These are phyloP conservation scores for Rallus crepitans DNA, from an alignment of 2,797 vertebrate species.

Conservation along the genomic window DNA sequence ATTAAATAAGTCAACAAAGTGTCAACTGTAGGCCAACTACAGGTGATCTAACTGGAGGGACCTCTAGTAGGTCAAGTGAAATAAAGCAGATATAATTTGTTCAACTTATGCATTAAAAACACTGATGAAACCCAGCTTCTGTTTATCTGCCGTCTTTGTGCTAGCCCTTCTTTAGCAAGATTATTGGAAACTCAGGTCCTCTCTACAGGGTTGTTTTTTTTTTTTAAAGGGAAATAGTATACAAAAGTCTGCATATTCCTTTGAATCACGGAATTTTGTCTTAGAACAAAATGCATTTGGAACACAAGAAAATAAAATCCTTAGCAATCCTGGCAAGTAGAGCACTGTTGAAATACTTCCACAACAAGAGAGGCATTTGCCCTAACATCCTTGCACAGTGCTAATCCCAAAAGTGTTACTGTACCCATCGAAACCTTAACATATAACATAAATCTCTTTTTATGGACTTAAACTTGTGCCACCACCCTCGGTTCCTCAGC, in stretches of 20 bases:
- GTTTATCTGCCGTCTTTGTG: neutral
- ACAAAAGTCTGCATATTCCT: neutral
- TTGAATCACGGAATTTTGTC: neutral
- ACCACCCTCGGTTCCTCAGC: neutral
- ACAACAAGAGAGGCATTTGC: neutral
- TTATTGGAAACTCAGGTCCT: neutral
- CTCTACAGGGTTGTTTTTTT: neutral
- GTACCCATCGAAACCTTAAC: neutral
- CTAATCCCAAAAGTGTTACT: neutral
- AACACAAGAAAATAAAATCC: neutral
- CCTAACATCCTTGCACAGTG: rapidly evolving
- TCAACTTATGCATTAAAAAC: neutral
- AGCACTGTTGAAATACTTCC: rapidly evolving
- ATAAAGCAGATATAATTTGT: slow-evolving; percentile 14
- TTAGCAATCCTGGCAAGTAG: neutral
- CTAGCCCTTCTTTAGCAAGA: neutral
- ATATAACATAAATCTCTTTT: rapidly evolving
- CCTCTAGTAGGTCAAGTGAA: slow-evolving; percentile 22
- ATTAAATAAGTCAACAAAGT: slow-evolving; percentile 58
- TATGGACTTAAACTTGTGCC: neutral
- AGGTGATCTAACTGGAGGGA: slow-evolving; percentile 56
- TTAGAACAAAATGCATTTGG: neutral
- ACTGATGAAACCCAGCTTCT: neutral
- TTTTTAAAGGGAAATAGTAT: neutral
- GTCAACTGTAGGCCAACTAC: slow-evolving; percentile 48